Percentiles rank a stretch among this genome's conserved stretches.
Evolutionary conservation across 2,113 vertebrate genomes (phyloP).

Genomic region (Dasyornis broadbenti): DNA sequence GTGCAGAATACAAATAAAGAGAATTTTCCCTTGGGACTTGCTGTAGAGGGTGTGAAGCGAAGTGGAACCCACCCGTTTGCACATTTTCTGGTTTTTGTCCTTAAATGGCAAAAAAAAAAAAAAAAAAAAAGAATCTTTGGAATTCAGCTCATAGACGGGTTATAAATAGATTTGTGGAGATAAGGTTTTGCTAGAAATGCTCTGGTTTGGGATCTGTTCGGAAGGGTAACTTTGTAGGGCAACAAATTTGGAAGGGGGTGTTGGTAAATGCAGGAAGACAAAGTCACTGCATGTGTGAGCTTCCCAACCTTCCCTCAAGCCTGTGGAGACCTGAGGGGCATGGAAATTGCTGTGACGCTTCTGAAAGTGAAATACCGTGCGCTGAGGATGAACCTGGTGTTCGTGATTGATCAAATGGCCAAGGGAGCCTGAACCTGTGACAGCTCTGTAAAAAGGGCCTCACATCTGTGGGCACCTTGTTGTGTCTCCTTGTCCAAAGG

Average conservation of each 20-base stretch:
- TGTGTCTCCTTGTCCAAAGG: background rate
- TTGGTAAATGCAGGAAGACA: background rate
- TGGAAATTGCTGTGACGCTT: background rate
- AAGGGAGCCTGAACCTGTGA: background rate
- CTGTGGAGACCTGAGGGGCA: background rate
- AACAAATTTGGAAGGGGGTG: background rate
- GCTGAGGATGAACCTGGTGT: background rate
- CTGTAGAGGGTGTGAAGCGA: conserved; percentile 4
- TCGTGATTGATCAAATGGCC: background rate
- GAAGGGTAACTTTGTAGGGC: background rate
- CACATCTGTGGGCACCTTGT: background rate
- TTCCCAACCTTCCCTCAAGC: background rate
- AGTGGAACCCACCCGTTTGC: conserved; percentile 6
- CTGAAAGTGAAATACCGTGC: background rate
- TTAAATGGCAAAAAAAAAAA: conserved; percentile 42
- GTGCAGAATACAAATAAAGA: conserved; percentile 33
- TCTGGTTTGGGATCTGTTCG: background rate
- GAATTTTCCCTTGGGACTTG: background rate
- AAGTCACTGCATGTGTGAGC: accelerated
- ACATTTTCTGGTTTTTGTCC: conserved; percentile 36
- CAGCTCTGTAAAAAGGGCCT: background rate
- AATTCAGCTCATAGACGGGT: conserved; percentile 24
- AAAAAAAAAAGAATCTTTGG: background rate
- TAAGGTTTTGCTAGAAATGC: conserved; percentile 15
- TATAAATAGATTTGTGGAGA: conserved; percentile 37